phyloP scores from a whole-genome alignment of 1,140 invertebrate genomes.

The Cataglyphis hispanica region DNA sequence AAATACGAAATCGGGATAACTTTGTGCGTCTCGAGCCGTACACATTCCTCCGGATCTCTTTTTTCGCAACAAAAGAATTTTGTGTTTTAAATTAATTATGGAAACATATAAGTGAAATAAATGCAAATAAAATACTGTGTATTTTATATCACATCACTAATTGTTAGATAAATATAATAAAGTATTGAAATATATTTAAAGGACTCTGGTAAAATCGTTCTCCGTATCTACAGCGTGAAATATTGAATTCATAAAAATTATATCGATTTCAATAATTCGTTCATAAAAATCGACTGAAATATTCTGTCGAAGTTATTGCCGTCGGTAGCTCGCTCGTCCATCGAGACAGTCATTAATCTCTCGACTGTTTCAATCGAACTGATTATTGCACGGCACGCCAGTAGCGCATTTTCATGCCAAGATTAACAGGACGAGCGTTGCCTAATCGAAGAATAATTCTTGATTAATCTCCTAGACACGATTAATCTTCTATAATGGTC shows the following conservation, averaged over 20 bases:
- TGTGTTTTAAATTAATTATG: not conserved
- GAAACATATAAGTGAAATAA: not conserved
- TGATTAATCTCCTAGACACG: constrained; percentile 58
- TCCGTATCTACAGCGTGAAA: not conserved
- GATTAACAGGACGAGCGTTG: constrained; percentile 58
- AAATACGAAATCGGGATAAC: not conserved
- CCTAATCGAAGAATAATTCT: constrained; percentile 62
- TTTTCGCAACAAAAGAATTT: not conserved
- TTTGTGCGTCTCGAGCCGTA: not conserved
- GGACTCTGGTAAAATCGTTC: not conserved
- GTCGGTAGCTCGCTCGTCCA: not conserved
- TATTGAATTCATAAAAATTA: not conserved
- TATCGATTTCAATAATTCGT: not conserved
- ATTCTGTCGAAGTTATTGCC: not conserved
- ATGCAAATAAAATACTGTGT: not conserved
- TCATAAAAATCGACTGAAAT: not conserved
- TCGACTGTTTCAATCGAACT: constrained; percentile 58
- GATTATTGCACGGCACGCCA: constrained; percentile 57
- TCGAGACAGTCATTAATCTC: constrained; percentile 37
- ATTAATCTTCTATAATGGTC: constrained; percentile 56
- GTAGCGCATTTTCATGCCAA: constrained; percentile 54
- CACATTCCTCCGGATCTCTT: not conserved
- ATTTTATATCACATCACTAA: not conserved
- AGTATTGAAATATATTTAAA: not conserved
- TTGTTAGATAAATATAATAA: not conserved